These are phyloP conservation scores for Gambusia affinis DNA, from an alignment of 2,113 vertebrate species.

Conservation along the genomic window DNA sequence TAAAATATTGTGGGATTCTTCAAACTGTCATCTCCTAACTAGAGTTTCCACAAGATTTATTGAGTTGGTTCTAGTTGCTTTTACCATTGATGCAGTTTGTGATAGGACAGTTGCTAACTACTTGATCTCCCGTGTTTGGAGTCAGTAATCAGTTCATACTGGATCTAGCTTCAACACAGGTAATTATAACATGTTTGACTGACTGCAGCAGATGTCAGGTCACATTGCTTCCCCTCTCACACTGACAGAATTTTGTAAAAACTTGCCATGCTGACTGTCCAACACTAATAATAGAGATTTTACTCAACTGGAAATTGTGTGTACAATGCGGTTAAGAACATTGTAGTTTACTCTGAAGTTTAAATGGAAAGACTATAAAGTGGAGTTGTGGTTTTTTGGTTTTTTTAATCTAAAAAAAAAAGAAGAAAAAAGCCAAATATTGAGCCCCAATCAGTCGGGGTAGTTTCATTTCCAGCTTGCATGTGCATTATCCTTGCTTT, in stretches of 20 bases:
- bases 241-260: neutral
- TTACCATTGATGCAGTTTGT: neutral
- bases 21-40: too few relatives aligned
- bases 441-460: neutral
- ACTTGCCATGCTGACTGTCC: neutral
- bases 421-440: neutral
- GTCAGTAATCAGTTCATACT: neutral
- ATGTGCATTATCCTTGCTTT: conserved; percentile 24
- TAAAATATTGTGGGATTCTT: too few relatives aligned
- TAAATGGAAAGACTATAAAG: neutral
- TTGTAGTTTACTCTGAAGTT: neutral
- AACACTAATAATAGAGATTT: neutral
- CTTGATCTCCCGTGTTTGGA: neutral
- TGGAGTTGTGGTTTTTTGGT: neutral
- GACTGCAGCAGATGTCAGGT: neutral
- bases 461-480: conserved; percentile 18
- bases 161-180: neutral
- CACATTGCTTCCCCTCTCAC: neutral
- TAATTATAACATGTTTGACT: neutral
- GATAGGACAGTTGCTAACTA: neutral
- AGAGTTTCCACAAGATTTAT: too few relatives aligned
- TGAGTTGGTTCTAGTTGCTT: neutral
- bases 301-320: neutral
- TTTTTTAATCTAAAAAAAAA: neutral
- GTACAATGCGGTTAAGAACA: neutral